A percentile compares a stretch with the other conserved stretches of the same genome.
Evolutionary conservation across 2,113 vertebrate genomes (phyloP).

Genomic region (Neotoma lepida): DNA sequence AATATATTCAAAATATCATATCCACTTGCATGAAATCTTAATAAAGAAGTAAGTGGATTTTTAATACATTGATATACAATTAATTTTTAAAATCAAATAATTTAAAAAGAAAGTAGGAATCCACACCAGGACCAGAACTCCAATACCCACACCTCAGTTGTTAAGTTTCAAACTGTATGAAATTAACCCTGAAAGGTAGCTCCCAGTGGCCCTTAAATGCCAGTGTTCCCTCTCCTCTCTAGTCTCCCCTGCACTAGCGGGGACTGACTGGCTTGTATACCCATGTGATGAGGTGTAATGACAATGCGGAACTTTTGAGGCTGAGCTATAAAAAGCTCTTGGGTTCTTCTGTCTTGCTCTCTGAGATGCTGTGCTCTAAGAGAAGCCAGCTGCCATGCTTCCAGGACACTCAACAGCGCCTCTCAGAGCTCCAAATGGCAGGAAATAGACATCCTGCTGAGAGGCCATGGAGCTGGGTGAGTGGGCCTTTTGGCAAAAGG

Average conservation of each 20-base stretch:
- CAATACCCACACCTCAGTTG: neutral
- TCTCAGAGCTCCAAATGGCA: neutral
- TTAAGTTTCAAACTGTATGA: neutral
- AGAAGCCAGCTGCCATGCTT: neutral
- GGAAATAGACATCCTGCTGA: neutral
- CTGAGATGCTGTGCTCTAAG: neutral
- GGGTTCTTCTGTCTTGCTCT: neutral
- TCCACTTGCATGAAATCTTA: neutral
- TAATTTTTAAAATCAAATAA: neutral
- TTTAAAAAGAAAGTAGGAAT: neutral
- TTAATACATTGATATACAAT: neutral
- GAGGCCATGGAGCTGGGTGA: neutral
- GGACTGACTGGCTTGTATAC: neutral
- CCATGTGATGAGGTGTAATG: neutral
- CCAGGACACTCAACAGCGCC: neutral
- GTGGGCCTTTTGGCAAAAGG: neutral
- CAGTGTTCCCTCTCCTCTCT: rapidly evolving
- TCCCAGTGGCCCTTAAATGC: too few species aligned
- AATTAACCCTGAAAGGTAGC: neutral
- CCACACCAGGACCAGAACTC: neutral
- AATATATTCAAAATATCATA: too few species aligned
- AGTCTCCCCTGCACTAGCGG: neutral
- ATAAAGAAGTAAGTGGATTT: neutral
- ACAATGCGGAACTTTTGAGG: neutral
- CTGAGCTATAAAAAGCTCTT: neutral